Conservation (phyloP, 2,888 invertebrate genomes). For the Lacanobia wlatinum region DNA sequence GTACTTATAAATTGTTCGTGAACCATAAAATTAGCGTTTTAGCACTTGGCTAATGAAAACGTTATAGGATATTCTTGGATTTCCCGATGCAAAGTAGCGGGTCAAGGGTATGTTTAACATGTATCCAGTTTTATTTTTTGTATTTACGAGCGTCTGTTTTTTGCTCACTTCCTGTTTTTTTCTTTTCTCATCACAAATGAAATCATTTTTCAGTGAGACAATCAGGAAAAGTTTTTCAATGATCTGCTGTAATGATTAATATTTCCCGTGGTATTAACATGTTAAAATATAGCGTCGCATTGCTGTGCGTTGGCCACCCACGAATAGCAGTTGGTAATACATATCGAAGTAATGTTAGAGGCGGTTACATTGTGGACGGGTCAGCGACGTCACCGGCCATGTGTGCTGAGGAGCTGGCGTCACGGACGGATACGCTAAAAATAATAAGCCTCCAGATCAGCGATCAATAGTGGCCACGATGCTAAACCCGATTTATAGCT, state of each 20-base stretch:
- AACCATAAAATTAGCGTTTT: constrained; percentile 61
- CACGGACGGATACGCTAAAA: constrained; percentile 74
- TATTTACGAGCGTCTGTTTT: constrained; percentile 40
- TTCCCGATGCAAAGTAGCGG: constrained; percentile 33
- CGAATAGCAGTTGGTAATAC: constrained; percentile 25
- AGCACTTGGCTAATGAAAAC: constrained; percentile 62
- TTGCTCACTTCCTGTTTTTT: constrained; percentile 36
- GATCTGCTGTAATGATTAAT: constrained; percentile 55
- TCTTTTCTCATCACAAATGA: constrained; percentile 21
- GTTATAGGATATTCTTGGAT: constrained; percentile 39
- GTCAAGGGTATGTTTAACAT: constrained; percentile 53
- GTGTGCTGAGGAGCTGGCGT: constrained; percentile 69
- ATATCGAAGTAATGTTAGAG: constrained; percentile 38
- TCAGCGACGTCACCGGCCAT: constrained; percentile 76
- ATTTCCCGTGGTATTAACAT: constrained; percentile 35
- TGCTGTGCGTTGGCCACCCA: constrained; percentile 39
- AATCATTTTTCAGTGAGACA: constrained; percentile 21
- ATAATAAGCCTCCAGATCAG: constrained; percentile 70
- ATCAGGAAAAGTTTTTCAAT: constrained; percentile 31
- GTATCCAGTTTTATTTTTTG: constrained; percentile 34
- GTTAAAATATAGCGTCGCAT: constrained; percentile 30
- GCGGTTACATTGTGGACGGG: constrained; percentile 55
- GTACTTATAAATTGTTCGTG: constrained; percentile 66
- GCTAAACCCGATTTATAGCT: constrained; percentile 35
- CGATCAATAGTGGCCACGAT: constrained; percentile 32